Evolutionary conservation across 2,113 vertebrate genomes (phyloP), one percentile per base, ranked within the genome.

Genomic region (Ibidorhyncha struthersii): DNA sequence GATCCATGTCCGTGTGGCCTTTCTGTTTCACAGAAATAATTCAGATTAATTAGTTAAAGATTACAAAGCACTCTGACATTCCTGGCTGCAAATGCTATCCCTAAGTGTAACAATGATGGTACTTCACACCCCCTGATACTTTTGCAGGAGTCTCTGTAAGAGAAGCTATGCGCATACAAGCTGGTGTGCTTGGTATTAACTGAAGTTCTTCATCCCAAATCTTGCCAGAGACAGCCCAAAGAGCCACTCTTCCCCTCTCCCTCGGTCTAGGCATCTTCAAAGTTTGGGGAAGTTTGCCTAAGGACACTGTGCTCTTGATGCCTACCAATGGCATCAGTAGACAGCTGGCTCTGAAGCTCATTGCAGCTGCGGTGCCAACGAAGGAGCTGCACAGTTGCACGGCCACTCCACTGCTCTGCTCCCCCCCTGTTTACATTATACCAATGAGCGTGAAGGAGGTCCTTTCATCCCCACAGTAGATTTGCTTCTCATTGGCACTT

Each of bases 291-390:
- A 53, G 30, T 56, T 90, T 89, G 40, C 22, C 29, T 80, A 53
- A 56, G n/a, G 72, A 34, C 1, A 0, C 34, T 30, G 13, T 59
- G n/a, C 41, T 65, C 45, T 27, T 82, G 45, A 41, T 79, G 71
- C 12, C 43, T 38, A 4, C 32, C 12, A 17, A 34, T 4, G 19
- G 53, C 69, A 67, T 38, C 47, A 59, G 34, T 34, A 49, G 58
- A n/a, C 0, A 1, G 5, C 38, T 78, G 55, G 38, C 74, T 94
- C 49, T 49, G 65, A 50, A 49, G 88, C 70, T 82, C 0, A 0
- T 1, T 7, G 36, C 6, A 34, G 30, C 53, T 85, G 43, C 3
- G 0, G 14, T 34, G 53, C 0, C 2, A 20, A 8, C 23, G 14
- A 40, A 55, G 34, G 29, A 80, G 41, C 34, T 47, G 52, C 47